Base-by-base conservation (phyloP, 2,888 invertebrate species). In the Erebia palarica region DNA sequence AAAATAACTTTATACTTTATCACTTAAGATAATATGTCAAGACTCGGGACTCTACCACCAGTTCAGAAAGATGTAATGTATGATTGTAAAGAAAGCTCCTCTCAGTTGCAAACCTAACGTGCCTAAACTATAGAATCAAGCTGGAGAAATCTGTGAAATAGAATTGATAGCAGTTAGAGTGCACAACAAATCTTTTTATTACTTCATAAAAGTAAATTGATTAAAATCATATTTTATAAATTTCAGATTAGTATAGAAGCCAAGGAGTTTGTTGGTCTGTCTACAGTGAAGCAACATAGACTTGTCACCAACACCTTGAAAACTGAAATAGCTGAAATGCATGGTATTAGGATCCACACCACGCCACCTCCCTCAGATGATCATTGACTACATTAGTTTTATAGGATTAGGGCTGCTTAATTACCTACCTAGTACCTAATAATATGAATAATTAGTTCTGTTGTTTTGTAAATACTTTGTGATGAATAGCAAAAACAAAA, bases 311-410 rank as follows among this genome's bases (percentile, higher is more conserved):
- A 96, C 75, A 94, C 95, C 7, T 91, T 97, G 57, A 96, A 96
- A 82, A 94, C 94, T 77, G 96, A 97, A 89, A 97, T 97, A 75
- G 96, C 96, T 79, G 94, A 95, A 80, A 97, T 97, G 96, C 97
- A 97, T 84, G 97, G 97, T 10, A 91, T 97, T 68, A 94, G 97
- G 75, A 96, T 97, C 79, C 94, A 95, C 77, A 97, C 97, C 0
- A 93, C 94, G 71, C 88, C 57, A 58, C 11, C 94, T 27, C 90
- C 95, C 14, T 75, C 84, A 2, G 71, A 77, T 49, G 71, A 78
- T 9, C 75, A 79, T 42, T 75, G 42, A 65, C 21, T 27, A 65
- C 11, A 44, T 51, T 27, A 14, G 14, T 44, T 44, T 5, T 57
- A 57, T 51, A n/a, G 16, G 9, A 60, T 60, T 36, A 10, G 60